Conservation (phyloP, 30 jellyfish, hydroid and myxozoan genomes). For the Aurelia sp. region DNA sequence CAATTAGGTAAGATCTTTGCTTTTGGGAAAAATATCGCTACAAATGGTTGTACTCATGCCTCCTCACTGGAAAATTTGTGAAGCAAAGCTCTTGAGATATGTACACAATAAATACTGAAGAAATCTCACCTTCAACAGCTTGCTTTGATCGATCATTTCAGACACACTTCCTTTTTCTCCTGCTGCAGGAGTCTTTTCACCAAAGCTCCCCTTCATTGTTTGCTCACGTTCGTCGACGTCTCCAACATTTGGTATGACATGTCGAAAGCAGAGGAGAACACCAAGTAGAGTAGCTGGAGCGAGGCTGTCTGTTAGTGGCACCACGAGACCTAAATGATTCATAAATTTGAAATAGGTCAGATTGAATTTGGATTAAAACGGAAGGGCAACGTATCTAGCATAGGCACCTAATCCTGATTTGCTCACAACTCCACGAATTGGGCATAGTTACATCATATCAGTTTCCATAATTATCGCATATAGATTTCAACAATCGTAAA, state of each 20-base stretch:
- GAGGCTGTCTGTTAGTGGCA: slow-evolving; percentile 81
- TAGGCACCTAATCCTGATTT: too few relatives aligned
- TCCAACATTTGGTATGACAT: slow-evolving; percentile 81
- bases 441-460: too few relatives aligned
- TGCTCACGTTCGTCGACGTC: slow-evolving; percentile 45
- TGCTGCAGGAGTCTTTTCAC: slow-evolving; percentile 31
- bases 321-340: slow-evolving; percentile 73
- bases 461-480: too few relatives aligned
- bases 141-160: slow-evolving; percentile 63
- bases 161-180: slow-evolving; percentile 42
- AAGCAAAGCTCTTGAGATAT: neutral
- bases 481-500: too few relatives aligned
- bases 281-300: slow-evolving; percentile 86
- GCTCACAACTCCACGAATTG: too few relatives aligned
- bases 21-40: too few relatives aligned
- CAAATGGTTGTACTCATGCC: too few relatives aligned
- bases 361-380: too few relatives aligned
- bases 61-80: too few relatives aligned
- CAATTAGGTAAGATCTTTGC: too few relatives aligned
- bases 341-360: too few relatives aligned
- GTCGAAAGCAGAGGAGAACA: slow-evolving; percentile 89
- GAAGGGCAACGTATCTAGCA: too few relatives aligned
- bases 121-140: slow-evolving; percentile 75
- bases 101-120: neutral
- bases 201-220: slow-evolving; percentile 89